Conservation (phyloP, 2,797 vertebrate genomes). For the Dicrostonyx torquatus region DNA sequence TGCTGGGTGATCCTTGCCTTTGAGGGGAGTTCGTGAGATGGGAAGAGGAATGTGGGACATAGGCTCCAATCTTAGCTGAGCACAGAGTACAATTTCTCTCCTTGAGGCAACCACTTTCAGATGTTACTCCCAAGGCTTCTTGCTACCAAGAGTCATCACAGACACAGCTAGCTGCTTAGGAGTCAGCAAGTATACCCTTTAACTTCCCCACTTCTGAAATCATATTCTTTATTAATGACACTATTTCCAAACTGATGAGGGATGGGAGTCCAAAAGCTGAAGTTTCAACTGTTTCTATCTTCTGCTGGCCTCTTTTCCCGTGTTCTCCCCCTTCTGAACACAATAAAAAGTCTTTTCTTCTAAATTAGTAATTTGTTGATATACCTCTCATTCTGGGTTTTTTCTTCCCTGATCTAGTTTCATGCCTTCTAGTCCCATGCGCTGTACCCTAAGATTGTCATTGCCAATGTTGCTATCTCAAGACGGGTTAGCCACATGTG, state of each 20-base stretch:
- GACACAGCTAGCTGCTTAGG: not conserved
- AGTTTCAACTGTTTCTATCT: not conserved
- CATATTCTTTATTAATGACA: not conserved
- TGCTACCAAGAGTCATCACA: not conserved
- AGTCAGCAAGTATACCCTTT: not conserved
- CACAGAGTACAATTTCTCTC: not conserved
- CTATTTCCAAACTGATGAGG: constrained; percentile 28
- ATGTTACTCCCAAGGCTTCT: not conserved
- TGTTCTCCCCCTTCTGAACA: not conserved
- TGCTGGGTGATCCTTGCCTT: not conserved
- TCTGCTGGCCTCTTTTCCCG: not conserved
- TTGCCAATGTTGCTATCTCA: not conserved
- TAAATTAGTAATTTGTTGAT: not conserved
- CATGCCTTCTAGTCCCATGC: not conserved
- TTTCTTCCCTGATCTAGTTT: not conserved
- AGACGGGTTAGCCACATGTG: not conserved
- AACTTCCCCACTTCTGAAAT: not conserved
- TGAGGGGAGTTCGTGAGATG: not conserved
- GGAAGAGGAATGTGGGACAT: not conserved
- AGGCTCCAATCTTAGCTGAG: not conserved
- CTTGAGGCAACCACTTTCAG: not conserved
- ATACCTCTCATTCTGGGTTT: not conserved
- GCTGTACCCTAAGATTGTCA: not conserved
- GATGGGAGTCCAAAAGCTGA: not conserved
- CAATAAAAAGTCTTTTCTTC: not conserved